Evolutionary conservation across 2,888 invertebrate genomes (phyloP).

Genomic region (Scaptomyza tumidula): DNA sequence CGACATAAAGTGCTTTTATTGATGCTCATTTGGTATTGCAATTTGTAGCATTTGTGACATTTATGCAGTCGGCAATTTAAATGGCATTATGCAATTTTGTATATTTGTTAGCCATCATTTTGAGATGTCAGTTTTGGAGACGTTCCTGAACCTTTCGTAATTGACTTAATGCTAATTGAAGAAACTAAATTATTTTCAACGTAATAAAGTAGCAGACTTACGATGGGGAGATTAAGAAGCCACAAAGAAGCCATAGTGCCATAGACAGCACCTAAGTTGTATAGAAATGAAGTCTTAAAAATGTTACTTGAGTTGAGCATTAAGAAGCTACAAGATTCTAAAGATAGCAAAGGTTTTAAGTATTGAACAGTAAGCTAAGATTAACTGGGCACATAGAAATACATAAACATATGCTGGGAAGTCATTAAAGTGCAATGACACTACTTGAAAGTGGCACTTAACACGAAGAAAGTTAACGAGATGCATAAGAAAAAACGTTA

Average conservation of each 20-base stretch:
- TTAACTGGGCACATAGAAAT: no score
- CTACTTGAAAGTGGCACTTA: slow-evolving; percentile 2
- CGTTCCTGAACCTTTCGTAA: slow-evolving; percentile 36
- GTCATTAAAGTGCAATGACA: slow-evolving; percentile 33
- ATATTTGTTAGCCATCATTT: slow-evolving; percentile 8
- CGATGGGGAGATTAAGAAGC: background rate
- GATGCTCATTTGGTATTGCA: slow-evolving; percentile 78
- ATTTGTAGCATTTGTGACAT: slow-evolving; percentile 80
- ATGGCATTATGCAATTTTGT: slow-evolving; percentile 71
- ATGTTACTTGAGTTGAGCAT: slow-evolving; percentile 33
- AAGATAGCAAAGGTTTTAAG: slow-evolving; percentile 3
- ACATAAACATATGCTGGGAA: background rate
- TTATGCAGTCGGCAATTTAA: slow-evolving; percentile 75
- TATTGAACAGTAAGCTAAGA: slow-evolving; percentile 23
- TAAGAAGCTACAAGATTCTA: slow-evolving; percentile 16
- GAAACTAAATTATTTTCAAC: background rate
- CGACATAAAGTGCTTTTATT: slow-evolving; percentile 79
- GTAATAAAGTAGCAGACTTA: slow-evolving; percentile 1
- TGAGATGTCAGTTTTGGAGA: slow-evolving; percentile 26
- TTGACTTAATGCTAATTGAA: slow-evolving; percentile 29
- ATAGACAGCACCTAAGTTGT: slow-evolving; percentile 2
- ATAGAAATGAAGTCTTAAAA: slow-evolving; percentile 46
- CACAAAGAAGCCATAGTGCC: slow-evolving; percentile 44
- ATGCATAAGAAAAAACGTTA: background rate
- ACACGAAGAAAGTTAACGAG: background rate